These are phyloP conservation scores for Champsocephalus gunnari DNA, from an alignment of 2,797 vertebrate genomes.

Conservation along the genomic window DNA sequence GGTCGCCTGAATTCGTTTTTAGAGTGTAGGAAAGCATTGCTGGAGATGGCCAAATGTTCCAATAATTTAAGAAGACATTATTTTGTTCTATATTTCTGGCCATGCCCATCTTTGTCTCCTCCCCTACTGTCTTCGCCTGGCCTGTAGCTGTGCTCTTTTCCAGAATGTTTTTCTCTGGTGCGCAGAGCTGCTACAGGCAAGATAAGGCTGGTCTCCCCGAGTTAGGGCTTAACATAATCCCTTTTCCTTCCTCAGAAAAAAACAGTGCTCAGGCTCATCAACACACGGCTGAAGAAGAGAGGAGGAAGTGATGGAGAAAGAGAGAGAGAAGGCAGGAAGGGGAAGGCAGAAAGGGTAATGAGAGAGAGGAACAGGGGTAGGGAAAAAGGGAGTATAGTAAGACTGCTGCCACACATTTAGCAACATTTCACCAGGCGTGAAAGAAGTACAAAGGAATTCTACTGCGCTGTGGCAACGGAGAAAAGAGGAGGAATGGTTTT, in stretches of 20 bases:
- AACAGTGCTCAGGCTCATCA: conserved; percentile 82
- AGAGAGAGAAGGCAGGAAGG: conserved; percentile 52
- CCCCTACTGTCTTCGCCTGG: conserved; percentile 58
- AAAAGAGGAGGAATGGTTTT: conserved; percentile 72
- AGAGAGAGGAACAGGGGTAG: conserved; percentile 44
- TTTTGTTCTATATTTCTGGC: conserved; percentile 66
- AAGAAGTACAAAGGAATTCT: conserved; percentile 78
- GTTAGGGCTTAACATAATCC: conserved; percentile 88
- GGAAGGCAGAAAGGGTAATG: conserved; percentile 45
- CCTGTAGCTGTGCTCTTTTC: conserved; percentile 80
- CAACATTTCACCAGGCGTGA: conserved; percentile 74
- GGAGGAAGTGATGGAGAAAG: conserved; percentile 72
- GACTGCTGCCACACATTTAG: conserved; percentile 73
- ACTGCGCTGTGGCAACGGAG: conserved; percentile 55
- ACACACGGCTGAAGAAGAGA: conserved; percentile 76
- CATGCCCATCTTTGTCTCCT: conserved; percentile 66
- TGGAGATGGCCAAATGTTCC: conserved; percentile 42
- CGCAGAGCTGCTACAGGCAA: conserved; percentile 85
- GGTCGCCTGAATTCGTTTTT: too few relatives aligned
- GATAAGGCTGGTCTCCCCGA: conserved; percentile 86
- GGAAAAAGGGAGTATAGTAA: conserved; percentile 58
- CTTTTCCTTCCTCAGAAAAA: conserved; percentile 81
- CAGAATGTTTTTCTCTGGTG: conserved; percentile 84
- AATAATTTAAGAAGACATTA: conserved; percentile 57
- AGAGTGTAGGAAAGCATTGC: conserved; percentile 26